Evolutionary conservation across 2,797 vertebrate genomes (phyloP).

Genomic region (Dicrostonyx torquatus): DNA sequence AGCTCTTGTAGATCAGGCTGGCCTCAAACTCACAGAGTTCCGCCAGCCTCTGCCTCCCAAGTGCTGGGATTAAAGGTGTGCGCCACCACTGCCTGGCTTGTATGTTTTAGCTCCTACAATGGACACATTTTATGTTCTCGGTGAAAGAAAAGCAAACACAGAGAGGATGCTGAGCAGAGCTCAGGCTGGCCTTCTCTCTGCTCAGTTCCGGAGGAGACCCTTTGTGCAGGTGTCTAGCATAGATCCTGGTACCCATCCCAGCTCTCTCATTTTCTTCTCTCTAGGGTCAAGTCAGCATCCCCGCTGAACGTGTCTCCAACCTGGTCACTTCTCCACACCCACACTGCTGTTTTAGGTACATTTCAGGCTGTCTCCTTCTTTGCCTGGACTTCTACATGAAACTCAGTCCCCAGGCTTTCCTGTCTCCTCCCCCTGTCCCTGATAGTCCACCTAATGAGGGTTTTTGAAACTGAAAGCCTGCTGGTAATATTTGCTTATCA

Average conservation of each 20-base stretch:
- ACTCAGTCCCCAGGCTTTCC: neutral
- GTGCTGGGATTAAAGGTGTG: too few relatives aligned
- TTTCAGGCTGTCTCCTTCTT: neutral
- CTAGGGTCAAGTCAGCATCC: neutral
- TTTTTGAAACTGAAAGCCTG: neutral
- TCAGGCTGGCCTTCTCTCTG: neutral
- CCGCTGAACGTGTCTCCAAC: neutral
- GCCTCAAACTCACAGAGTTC: too few relatives aligned
- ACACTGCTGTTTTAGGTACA: neutral
- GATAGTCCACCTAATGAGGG: neutral
- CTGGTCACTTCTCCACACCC: neutral
- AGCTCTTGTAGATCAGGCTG: too few relatives aligned
- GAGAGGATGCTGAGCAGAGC: too few relatives aligned
- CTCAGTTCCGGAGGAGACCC: neutral
- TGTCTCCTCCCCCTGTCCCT: neutral
- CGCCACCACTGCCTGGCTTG: neutral
- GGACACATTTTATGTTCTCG: neutral
- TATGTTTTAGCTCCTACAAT: slow-evolving; percentile 16
- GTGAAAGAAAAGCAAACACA: neutral
- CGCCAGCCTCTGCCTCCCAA: too few relatives aligned
- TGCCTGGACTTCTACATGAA: neutral
- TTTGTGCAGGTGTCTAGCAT: neutral
- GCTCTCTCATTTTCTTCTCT: neutral
- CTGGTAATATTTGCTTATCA: accelerated
- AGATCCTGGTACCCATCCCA: neutral